Evolutionary conservation across 2,888 invertebrate species (phyloP), one percentile per base, ranked within the genome.

Genomic region (Orthonychiurus folsomi): DNA sequence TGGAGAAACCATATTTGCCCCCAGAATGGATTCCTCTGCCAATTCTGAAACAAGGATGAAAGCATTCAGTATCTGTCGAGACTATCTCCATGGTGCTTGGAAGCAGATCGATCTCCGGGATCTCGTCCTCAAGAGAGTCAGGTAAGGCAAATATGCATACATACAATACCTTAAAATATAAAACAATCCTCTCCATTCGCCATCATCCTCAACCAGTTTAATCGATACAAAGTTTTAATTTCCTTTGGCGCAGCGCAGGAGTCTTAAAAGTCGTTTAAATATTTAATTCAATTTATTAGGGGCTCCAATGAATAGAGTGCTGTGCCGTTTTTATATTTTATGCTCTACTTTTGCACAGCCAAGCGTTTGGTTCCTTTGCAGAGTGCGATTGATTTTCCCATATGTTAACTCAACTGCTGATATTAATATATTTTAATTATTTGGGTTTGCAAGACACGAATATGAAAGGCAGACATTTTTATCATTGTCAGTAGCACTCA

Each of bases 11-110:
- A 60, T 60, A 28, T 62, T 52, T 47, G 60, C 56, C n/a, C 52
- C 59, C 28, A 64, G 59, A 56, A 65, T 65, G 65, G 63, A 63
- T 50, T 60, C 55, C 25, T 60, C 60, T 53, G 52, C 28, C 5
- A 56, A 50, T 27, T 63, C 80, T 23, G 90, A 91, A 77, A 89
- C 92, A 86, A 81, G 86, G 62, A 86, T 88, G 68, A 85, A 88
- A 66, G 91, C 92, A 0, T 86, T 86, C 21, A 84, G 87, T 73
- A 88, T 93, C 71, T 93, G 93, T 78, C 83, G 88, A 72, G 91
- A 93, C 78, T 93, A 91, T 76, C 82, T 94, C 57, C 86, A 88
- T 71, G 94, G 93, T 1, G 85, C 87, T 2, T 94, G 94, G 94
- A 91, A 89, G 78, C 85, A 84, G 27, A 87, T 93, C 26, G 84